These are phyloP conservation scores for Caenorhabditis sinica DNA, from an alignment of 2,888 invertebrate genomes.

Conservation along the genomic window DNA sequence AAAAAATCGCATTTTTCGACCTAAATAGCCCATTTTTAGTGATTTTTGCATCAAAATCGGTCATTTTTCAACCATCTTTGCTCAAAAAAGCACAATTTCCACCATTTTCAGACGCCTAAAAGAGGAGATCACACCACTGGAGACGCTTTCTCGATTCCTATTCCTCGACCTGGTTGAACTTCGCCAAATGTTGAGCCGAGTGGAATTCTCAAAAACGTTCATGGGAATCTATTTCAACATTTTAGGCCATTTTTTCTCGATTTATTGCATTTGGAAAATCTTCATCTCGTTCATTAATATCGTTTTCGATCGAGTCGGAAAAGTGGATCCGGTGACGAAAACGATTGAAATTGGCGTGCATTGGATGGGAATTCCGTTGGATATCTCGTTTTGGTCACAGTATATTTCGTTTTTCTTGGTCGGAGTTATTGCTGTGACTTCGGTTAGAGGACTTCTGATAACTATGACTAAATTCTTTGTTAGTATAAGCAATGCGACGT, in stretches of 20 bases:
- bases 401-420: conserved; percentile 97
- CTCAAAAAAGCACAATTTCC: too few species aligned
- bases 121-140: conserved; percentile 90
- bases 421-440: conserved; percentile 98
- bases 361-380: conserved; percentile 96
- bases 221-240: conserved; percentile 99
- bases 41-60: background rate
- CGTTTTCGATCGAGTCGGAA: conserved; percentile 98
- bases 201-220: conserved; percentile 89
- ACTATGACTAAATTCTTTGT: conserved; percentile 99
- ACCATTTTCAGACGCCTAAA: conserved; percentile 51
- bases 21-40: background rate
- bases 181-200: conserved; percentile 89
- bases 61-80: too few species aligned
- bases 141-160: conserved; percentile 94
- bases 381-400: conserved; percentile 96
- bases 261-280: conserved; percentile 99
- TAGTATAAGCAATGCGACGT: conserved; percentile 98
- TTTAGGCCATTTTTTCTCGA: conserved; percentile 97
- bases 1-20: background rate
- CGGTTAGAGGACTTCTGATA: conserved; percentile 94
- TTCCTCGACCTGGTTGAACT: conserved; percentile 96
- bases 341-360: conserved; percentile 97
- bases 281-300: conserved; percentile 92
- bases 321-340: conserved; percentile 97